phyloP scores from a whole-genome alignment of 2,113 vertebrate species.

The Sorex araneus region DNA sequence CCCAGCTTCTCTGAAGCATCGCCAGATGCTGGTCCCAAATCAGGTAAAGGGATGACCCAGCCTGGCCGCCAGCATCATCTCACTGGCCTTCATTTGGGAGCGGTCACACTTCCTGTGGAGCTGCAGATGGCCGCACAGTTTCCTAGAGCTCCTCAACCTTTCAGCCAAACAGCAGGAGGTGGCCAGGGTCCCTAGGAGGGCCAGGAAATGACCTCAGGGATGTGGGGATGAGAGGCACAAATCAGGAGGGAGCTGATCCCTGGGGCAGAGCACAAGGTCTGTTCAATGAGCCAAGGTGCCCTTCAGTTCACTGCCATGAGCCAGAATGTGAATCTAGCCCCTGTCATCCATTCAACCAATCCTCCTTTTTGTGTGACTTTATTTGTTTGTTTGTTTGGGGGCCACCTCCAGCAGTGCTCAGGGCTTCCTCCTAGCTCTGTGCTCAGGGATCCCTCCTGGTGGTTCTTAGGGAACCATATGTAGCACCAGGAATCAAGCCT shows the following conservation, averaged over 20 bases:
- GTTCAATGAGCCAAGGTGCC: too few relatives aligned
- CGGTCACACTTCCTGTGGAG: background rate
- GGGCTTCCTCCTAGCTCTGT: too few relatives aligned
- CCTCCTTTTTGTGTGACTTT: too few relatives aligned
- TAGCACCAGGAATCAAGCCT: too few relatives aligned
- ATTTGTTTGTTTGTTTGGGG: too few relatives aligned
- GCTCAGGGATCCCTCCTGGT: too few relatives aligned
- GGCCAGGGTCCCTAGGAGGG: background rate
- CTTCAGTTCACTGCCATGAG: background rate
- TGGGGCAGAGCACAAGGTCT: too few relatives aligned
- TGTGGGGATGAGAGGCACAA: too few relatives aligned
- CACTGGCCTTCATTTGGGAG: constrained; percentile 28
- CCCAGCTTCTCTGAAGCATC: constrained; percentile 71
- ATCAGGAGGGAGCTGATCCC: too few relatives aligned
- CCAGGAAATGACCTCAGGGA: too few relatives aligned
- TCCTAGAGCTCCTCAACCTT: constrained; percentile 49
- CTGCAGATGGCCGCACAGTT: constrained; percentile 63
- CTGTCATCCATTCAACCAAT: background rate
- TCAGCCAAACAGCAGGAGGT: background rate
- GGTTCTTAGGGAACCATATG: too few relatives aligned
- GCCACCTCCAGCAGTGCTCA: too few relatives aligned
- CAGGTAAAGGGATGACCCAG: constrained; percentile 40
- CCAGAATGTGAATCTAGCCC: background rate
- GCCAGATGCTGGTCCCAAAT: constrained; percentile 42
- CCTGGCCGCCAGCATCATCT: background rate